A percentile compares a stretch with the other conserved stretches of the same genome.
Conservation (phyloP, 2,797 vertebrate genomes). For the Todus mexicanus region DNA sequence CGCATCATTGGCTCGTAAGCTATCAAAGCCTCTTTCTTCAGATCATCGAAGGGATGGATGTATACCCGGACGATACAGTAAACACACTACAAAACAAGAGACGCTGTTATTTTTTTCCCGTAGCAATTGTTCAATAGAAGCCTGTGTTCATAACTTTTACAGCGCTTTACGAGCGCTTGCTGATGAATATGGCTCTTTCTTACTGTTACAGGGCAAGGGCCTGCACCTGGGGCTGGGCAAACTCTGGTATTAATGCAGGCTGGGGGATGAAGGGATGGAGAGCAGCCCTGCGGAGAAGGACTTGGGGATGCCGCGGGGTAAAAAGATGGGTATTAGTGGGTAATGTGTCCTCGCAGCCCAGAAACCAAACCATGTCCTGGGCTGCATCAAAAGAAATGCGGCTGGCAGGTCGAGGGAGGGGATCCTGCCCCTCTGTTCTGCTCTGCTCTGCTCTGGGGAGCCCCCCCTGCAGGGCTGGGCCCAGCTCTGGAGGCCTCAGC, state of each 20-base stretch:
- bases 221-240: neutral
- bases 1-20: constrained; percentile 32
- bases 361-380: neutral
- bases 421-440: neutral
- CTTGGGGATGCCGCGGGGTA: neutral
- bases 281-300: neutral
- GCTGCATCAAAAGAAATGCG: neutral
- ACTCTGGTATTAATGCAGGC: neutral
- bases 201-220: neutral
- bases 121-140: constrained; percentile 10
- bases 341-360: neutral
- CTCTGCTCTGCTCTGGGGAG: neutral
- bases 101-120: neutral
- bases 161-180: neutral
- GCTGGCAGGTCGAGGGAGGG: neutral
- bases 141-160: neutral
- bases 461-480: neutral
- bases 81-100: constrained; percentile 62
- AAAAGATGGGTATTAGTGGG: neutral
- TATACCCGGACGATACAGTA: constrained; percentile 55
- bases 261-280: neutral
- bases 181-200: neutral
- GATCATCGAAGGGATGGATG: constrained; percentile 59
- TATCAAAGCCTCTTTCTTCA: constrained; percentile 73
- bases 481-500: neutral